Conservation (phyloP, 1,140 invertebrate genomes). For the Drosophila asahinai region DNA sequence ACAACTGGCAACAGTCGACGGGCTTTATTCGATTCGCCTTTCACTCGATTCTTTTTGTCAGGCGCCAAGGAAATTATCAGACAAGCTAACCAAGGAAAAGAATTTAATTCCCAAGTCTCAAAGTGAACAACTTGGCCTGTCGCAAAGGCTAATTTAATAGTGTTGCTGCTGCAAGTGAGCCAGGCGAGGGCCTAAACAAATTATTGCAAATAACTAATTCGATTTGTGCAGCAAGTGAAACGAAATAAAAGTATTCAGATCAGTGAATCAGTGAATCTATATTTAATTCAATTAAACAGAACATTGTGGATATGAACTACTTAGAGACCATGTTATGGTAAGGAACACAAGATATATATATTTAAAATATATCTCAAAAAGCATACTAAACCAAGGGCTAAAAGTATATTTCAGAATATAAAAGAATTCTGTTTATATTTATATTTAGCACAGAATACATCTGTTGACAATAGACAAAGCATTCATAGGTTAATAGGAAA, state of each 20-base stretch:
- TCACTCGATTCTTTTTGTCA: conserved; percentile 23
- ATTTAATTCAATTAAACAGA: conserved; percentile 7
- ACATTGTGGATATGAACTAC: conserved; percentile 62
- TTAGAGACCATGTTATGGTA: conserved; percentile 75
- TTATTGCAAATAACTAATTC: conserved; percentile 27
- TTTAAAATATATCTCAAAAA: conserved; percentile 15
- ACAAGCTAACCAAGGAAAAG: conserved; percentile 29
- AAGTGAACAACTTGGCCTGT: conserved; percentile 17
- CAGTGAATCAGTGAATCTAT: neutral
- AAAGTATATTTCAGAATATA: neutral
- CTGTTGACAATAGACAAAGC: no score
- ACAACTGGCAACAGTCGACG: conserved; percentile 70
- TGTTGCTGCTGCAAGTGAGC: conserved; percentile 13
- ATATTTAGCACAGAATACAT: no score
- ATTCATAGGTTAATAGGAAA: no score
- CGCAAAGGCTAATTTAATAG: conserved; percentile 26
- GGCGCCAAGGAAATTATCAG: conserved; percentile 25
- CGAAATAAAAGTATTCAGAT: conserved; percentile 20
- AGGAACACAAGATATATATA: no score
- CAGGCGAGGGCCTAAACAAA: conserved; percentile 11
- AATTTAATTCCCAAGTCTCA: conserved; percentile 20
- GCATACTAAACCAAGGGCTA: neutral
- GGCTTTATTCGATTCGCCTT: conserved; percentile 44
- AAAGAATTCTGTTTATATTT: no score
- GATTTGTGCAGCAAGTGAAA: conserved; percentile 31